Conservation (phyloP, 2,797 vertebrate genomes). For the Acrossocheilus fasciatus region DNA sequence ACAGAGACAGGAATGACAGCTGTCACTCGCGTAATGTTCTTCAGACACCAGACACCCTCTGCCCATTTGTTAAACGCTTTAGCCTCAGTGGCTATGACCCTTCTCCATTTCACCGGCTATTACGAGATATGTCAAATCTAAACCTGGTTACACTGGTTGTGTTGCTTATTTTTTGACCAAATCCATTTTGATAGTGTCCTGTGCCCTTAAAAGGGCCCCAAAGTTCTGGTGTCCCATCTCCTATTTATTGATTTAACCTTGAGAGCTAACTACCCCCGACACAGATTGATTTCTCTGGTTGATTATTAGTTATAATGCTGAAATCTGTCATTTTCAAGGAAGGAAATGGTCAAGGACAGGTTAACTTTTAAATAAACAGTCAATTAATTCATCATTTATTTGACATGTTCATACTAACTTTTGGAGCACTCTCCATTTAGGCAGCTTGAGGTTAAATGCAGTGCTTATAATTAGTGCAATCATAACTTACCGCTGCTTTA, state of each 20-base stretch:
- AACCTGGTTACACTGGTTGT: neutral
- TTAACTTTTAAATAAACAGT: neutral
- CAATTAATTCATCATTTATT: neutral
- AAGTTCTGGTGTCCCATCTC: neutral
- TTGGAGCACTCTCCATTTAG: neutral
- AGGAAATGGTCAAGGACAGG: neutral
- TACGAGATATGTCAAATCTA: slow-evolving; percentile 36
- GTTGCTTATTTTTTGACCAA: neutral
- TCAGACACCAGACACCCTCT: slow-evolving; percentile 37
- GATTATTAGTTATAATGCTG: neutral
- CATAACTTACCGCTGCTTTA: slow-evolving; percentile 84
- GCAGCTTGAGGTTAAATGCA: neutral
- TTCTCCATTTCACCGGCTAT: slow-evolving; percentile 41
- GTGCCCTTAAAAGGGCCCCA: slow-evolving; percentile 10
- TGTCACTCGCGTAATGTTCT: slow-evolving; percentile 28
- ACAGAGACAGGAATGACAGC: slow-evolving; percentile 23
- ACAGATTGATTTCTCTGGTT: neutral
- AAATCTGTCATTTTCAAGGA: neutral
- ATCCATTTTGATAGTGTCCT: neutral
- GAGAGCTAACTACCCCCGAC: neutral
- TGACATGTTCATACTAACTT: neutral
- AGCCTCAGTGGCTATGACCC: slow-evolving; percentile 14
- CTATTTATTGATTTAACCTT: slow-evolving; percentile 54
- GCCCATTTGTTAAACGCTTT: slow-evolving; percentile 25
- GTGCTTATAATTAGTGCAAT: neutral